Evolutionary conservation across 1,140 invertebrate species (phyloP), one percentile per base, ranked within the genome.

Genomic region (Alviniconcha marisindica): DNA sequence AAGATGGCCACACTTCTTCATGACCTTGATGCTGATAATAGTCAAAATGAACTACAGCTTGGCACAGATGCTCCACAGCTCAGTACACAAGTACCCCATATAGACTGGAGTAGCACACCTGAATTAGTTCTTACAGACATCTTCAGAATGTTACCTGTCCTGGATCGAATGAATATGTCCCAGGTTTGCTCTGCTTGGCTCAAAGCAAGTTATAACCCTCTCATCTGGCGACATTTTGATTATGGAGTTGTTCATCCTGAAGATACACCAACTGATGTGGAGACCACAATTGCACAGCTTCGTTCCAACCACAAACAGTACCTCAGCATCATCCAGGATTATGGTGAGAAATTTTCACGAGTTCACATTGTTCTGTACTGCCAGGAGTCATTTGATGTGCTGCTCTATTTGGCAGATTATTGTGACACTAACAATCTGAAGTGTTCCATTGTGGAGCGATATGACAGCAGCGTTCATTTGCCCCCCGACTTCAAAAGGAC

Each of bases 91-190:
- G 24, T 42, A 42, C 24, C 71, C n/a, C n/a, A n/a, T n/a, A n/a
- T n/a, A 42, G 71, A 74, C 71, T 74, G 71, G 71, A 74, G 36
- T 21, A 74, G 12, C 18, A 42, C 36, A 12, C 71, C 71, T 24
- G 71, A 74, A 18, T 24, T 74, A 21, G 40, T 74, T 42, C 71
- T 74, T 42, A 44, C 71, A 15, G 42, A 40, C 38, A 42, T 74
- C 38, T 42, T 74, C 28, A 42, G 36, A 42, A 74, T 42, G 40
- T 28, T 74, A 21, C 71, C 71, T 3, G 71, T 74, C 2, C 10
- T 74, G 2, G 71, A 74, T 38, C 10, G 71, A 28, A 10, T 74
- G 38, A 40, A 44, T 28, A 28, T 28, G 40, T 40, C 71, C 0
- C 0, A 24, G 42, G 71, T 42, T 12, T 74, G 71, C 71, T 15